Evolutionary conservation across 2,888 invertebrate genomes (phyloP).

Genomic region (Saturnia pavonia): DNA sequence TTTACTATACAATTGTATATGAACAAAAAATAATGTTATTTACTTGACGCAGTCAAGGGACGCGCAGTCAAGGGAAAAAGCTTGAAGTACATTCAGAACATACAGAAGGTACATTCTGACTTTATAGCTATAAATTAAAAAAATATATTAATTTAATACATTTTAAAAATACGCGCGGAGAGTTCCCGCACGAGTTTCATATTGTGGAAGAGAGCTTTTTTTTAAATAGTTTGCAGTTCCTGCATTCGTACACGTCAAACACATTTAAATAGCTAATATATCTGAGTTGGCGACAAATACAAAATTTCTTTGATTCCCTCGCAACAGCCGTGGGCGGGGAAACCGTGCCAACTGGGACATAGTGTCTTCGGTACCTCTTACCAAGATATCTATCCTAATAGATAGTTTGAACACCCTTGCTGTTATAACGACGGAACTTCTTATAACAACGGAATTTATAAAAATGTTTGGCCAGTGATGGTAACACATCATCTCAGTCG

Average conservation of each 20-base stretch:
- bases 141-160: background rate
- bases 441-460: background rate
- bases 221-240: constrained; percentile 22
- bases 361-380: constrained; percentile 58
- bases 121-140: background rate
- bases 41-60: too few relatives aligned
- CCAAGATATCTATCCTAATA: constrained; percentile 35
- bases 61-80: too few relatives aligned
- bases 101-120: too few relatives aligned
- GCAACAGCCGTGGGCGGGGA: constrained; percentile 56
- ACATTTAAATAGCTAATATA: constrained; percentile 33
- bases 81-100: too few relatives aligned
- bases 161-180: background rate
- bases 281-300: constrained; percentile 43
- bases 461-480: background rate
- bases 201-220: background rate
- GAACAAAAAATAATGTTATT: too few relatives aligned
- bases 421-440: too few relatives aligned
- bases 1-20: too few relatives aligned
- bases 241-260: constrained; percentile 23
- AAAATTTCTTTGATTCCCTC: constrained; percentile 64
- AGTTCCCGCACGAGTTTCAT: background rate
- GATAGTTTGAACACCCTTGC: constrained; percentile 40
- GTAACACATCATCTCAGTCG: too few relatives aligned
- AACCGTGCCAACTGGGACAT: constrained; percentile 74